phyloP scores from a whole-genome alignment of 2,113 vertebrate genomes.

The Crocuta crocuta region DNA sequence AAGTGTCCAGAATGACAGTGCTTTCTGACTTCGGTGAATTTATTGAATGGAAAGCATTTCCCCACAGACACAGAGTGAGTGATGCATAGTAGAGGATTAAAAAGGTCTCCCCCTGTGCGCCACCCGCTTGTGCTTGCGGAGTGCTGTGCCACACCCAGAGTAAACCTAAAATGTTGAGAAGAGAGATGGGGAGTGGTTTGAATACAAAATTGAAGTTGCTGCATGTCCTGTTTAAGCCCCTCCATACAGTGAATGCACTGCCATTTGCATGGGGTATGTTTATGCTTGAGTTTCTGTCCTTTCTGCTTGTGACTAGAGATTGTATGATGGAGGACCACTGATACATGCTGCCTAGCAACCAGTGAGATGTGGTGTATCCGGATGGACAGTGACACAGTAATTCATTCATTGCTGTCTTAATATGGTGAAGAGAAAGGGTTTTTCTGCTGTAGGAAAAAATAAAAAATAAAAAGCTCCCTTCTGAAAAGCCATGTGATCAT shows the following conservation, averaged over 20 bases:
- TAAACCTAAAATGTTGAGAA: background rate
- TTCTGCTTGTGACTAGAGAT: slow-evolving; percentile 1
- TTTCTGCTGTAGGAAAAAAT: background rate
- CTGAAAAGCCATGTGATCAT: slow-evolving; percentile 7
- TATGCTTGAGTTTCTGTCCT: slow-evolving; percentile 18
- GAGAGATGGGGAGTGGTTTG: background rate
- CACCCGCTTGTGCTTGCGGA: background rate
- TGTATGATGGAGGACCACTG: background rate
- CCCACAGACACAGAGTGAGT: background rate
- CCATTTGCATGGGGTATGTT: background rate
- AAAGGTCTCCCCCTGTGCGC: background rate
- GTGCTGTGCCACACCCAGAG: background rate
- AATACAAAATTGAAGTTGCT: background rate
- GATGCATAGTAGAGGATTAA: background rate
- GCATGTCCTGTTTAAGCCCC: background rate
- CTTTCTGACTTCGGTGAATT: slow-evolving; percentile 32
- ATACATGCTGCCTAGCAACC: slow-evolving; percentile 35
- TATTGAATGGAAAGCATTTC: background rate
- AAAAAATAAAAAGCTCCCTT: background rate
- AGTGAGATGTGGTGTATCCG: background rate
- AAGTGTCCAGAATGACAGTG: slow-evolving; percentile 20
- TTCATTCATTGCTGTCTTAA: slow-evolving; percentile 41
- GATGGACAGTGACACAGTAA: background rate
- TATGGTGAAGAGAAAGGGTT: slow-evolving; percentile 22
- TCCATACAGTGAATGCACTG: background rate